Base-by-base conservation (phyloP, 1,140 invertebrate species). In the Halesus radiatus region DNA sequence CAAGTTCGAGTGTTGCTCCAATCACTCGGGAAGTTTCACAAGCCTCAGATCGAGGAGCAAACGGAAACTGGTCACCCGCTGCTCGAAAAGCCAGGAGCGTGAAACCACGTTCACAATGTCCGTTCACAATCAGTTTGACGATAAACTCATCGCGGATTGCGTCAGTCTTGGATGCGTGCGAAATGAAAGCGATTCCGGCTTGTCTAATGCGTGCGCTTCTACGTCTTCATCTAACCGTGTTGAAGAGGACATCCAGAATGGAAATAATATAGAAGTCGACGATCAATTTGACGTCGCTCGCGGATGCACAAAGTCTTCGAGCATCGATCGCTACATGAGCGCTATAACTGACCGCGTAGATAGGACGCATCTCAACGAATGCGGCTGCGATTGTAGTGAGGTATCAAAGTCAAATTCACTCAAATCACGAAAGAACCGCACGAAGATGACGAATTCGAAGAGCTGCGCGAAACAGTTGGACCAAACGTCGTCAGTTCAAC, bases 271-370 rank as follows among this genome's bases (percentile, higher is more conserved):
- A 82, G 54, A 79, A 54, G 29, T 62, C 29, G 26, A 60, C 70
- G 32, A 32, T 45, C 10, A 45, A 13, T 45, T 45, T 45, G 37
- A 45, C 37, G 37, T 45, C 8, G 37, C 37, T 60, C 20, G 20
- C 3, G 20, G 54, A 16, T 53, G 45, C 6, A 20, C 37, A 0
- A 64, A 80, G 29, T 78, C 82, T 1, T 70, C 82, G 15, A 83
- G 79, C 50, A 83, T 83, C 23, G 72, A 83, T 72, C 66, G 79
- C 7, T 83, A 83, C 73, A 80, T 83, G 62, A 83, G 70, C n/a
- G 82, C 82, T n/a, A 23, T 83, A 22, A 76, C 76, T 7, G 75
- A 80, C 23, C 13, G 79, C 5, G 15, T 78, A 0, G 72, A 79
- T 6, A 72, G 73, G 20, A 74, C 66, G 26, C 70, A 72, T 54